phyloP scores from a whole-genome alignment of 1,140 invertebrate genomes.

The Rhizoglyphus robini region DNA sequence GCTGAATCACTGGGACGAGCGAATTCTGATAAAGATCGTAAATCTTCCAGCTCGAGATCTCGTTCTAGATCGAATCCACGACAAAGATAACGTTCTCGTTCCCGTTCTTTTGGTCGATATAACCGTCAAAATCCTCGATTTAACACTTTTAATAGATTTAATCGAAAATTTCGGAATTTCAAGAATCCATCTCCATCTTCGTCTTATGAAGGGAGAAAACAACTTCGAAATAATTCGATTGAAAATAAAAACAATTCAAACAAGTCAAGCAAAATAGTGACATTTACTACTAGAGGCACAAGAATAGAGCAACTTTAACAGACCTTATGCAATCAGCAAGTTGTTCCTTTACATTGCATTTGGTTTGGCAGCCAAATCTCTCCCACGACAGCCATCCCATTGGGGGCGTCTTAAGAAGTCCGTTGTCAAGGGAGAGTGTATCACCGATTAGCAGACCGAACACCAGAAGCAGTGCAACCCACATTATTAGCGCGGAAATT shows the following conservation, averaged over 20 bases:
- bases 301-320: background rate
- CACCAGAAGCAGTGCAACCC: background rate
- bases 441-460: background rate
- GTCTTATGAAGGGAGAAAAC: background rate
- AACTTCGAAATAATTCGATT: background rate
- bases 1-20: background rate
- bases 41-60: background rate
- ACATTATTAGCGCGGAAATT: background rate
- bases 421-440: slow-evolving; percentile 28
- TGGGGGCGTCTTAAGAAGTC: slow-evolving; percentile 33
- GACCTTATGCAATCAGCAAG: background rate
- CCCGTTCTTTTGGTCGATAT: background rate
- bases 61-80: background rate
- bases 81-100: background rate
- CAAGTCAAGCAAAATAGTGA: slow-evolving; percentile 23
- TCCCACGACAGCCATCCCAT: slow-evolving; percentile 43
- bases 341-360: slow-evolving; percentile 28
- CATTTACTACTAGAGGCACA: background rate
- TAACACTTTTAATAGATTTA: background rate
- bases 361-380: slow-evolving; percentile 35
- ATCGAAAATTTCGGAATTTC: background rate
- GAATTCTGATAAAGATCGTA: background rate
- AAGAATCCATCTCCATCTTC: background rate
- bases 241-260: background rate
- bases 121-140: background rate